Conservation (phyloP, 2,888 invertebrate species). For the Phortica okadai region DNA sequence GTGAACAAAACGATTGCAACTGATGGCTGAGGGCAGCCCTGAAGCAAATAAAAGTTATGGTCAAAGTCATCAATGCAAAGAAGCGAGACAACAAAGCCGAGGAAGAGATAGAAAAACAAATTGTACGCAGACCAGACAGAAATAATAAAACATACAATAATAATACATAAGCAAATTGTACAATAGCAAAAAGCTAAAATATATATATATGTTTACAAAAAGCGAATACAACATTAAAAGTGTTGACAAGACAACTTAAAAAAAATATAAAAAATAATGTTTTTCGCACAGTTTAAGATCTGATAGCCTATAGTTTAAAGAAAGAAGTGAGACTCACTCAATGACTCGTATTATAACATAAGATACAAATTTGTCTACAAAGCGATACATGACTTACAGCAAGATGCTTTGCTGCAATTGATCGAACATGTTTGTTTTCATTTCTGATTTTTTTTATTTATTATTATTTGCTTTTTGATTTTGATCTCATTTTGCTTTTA, state of each 20-base stretch:
- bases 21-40: neutral
- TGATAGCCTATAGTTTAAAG: neutral
- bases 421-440: neutral
- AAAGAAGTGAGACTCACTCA: neutral
- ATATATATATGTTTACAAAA: conserved; percentile 9
- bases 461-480: neutral
- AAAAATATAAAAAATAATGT: neutral
- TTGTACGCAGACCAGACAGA: neutral
- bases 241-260: conserved; percentile 46
- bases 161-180: neutral
- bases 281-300: neutral
- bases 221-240: conserved; percentile 33
- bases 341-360: too few relatives aligned
- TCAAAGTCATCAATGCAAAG: neutral
- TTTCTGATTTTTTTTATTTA: neutral
- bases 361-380: too few relatives aligned
- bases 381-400: too few relatives aligned
- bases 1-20: conserved; percentile 48
- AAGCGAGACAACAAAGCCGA: neutral
- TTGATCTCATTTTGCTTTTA: neutral
- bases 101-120: neutral
- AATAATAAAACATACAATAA: neutral
- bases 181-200: conserved; percentile 34
- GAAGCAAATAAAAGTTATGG: conserved; percentile 13
- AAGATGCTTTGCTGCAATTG: neutral